Conservation (phyloP, 2,113 vertebrate species). For the Castor canadensis region DNA sequence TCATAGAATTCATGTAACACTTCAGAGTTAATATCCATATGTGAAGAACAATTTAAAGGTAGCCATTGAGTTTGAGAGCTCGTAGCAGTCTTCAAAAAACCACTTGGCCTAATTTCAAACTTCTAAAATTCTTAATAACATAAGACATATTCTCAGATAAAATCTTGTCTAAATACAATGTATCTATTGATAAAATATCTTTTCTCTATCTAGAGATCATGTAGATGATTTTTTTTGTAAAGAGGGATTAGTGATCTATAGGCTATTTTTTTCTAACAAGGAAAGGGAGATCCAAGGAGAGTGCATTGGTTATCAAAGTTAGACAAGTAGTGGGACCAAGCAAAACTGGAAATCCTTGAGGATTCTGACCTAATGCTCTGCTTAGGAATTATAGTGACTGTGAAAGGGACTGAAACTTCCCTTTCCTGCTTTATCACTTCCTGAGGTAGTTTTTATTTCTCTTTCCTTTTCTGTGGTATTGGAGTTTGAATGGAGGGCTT, state of each 20-base stretch:
- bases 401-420: not conserved
- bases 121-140: not conserved
- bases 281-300: not conserved
- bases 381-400: not conserved
- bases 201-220: too few relatives aligned
- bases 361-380: not conserved
- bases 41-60: not conserved
- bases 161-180: not conserved
- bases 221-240: not conserved
- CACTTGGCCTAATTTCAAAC: not conserved
- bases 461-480: too few relatives aligned
- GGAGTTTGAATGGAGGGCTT: too few relatives aligned
- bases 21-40: not conserved
- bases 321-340: not conserved
- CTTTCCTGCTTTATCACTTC: too few relatives aligned
- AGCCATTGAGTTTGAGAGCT: not conserved
- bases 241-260: not conserved
- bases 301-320: not conserved
- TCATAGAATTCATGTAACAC: not conserved
- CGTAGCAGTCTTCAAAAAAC: not conserved
- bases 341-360: not conserved
- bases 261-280: not conserved
- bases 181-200: not conserved
- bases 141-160: not conserved
- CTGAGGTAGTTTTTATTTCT: too few relatives aligned